Conservation (phyloP, 2,113 vertebrate genomes). For the Prionailurus viverrinus region DNA sequence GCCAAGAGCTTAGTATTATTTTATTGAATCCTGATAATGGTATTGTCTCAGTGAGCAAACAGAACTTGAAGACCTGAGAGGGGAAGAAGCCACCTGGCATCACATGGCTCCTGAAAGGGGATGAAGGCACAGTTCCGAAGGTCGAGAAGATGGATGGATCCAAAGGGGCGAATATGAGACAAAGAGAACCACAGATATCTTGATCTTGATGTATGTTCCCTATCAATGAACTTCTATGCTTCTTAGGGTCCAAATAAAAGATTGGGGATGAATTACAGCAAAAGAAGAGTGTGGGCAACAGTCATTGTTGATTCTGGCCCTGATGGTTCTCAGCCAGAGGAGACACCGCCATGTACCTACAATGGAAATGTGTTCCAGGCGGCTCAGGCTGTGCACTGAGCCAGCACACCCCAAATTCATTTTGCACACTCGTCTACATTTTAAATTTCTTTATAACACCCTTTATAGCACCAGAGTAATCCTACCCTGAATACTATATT, state of each 20-base stretch:
- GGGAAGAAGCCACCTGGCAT: no score
- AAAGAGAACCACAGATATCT: no score
- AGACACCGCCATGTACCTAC: accelerated
- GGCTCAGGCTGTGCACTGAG: not conserved
- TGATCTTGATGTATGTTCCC: no score
- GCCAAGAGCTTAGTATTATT: not conserved
- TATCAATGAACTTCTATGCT: not conserved
- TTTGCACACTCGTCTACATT: no score
- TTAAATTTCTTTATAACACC: not conserved
- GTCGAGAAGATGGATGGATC: not conserved
- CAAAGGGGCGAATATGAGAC: not conserved
- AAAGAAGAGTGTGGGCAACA: not conserved
- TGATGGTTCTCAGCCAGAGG: not conserved
- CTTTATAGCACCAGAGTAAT: not conserved
- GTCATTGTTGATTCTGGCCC: no score
- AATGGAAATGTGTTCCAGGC: not conserved
- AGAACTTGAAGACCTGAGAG: not conserved
- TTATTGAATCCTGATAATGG: not conserved
- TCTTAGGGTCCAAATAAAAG: not conserved
- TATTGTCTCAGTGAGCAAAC: not conserved
- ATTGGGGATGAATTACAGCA: not conserved
- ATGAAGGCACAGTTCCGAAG: not conserved
- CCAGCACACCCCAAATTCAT: accelerated
- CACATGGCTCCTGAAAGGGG: accelerated
- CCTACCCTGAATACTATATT: not conserved